Percentiles rank a stretch among this genome's conserved stretches.
These are phyloP conservation scores for Drosophila fuyamai DNA, from an alignment of 1,140 invertebrate species.

Conservation along the genomic window DNA sequence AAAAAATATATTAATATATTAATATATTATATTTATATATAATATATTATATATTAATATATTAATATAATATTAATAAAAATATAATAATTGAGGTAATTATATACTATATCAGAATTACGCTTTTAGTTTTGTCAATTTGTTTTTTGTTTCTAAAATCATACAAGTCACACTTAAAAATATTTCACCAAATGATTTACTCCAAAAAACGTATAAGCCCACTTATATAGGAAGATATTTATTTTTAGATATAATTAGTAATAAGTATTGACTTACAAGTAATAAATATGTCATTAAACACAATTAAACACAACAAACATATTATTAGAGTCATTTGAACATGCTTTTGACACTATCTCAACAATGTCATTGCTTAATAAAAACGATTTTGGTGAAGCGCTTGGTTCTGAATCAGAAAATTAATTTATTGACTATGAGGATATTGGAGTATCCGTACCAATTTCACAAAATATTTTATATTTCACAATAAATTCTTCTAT, in stretches of 20 bases:
- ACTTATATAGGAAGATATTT: constrained; percentile 31
- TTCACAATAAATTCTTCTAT: constrained; percentile 86
- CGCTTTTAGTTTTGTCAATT: too few relatives aligned
- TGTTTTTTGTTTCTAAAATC: constrained; percentile 86
- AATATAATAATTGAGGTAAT: too few relatives aligned
- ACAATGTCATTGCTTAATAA: constrained; percentile 9
- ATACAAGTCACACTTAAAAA: constrained; percentile 22
- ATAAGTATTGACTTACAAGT: constrained; percentile 84
- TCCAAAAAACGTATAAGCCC: not conserved
- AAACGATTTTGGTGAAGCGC: not conserved
- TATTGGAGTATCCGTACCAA: constrained; percentile 51
- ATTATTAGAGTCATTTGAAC: constrained; percentile 85
- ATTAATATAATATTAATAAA: too few relatives aligned
- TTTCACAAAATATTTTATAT: constrained; percentile 85
- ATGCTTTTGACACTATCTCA: constrained; percentile 69
- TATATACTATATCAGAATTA: too few relatives aligned
- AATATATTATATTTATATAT: too few relatives aligned
- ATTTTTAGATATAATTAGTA: constrained; percentile 85
- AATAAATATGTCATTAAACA: constrained; percentile 84
- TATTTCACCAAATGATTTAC: not conserved
- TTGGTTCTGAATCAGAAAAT: constrained; percentile 5
- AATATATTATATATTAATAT: too few relatives aligned
- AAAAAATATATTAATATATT: too few relatives aligned
- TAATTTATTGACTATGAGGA: constrained; percentile 61
- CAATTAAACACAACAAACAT: constrained; percentile 86